Evolutionary conservation across 2,888 invertebrate species (phyloP).

Genomic region (Drosophila kuntzei): DNA sequence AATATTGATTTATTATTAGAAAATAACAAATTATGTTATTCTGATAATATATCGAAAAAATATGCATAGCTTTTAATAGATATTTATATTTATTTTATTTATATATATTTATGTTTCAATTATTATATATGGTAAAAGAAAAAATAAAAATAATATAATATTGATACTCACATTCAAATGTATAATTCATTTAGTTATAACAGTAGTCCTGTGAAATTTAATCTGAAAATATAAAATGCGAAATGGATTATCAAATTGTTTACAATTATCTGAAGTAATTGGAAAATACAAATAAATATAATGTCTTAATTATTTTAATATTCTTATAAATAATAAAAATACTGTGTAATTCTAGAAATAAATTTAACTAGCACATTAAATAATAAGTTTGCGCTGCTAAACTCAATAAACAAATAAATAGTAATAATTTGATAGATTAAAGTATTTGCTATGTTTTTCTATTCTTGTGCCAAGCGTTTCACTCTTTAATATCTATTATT

Average conservation of each 20-base stretch:
- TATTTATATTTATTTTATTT: not conserved
- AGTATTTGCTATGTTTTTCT: not conserved
- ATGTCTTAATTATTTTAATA: no score
- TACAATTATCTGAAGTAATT: no score
- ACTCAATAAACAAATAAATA: no score
- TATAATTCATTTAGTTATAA: no score
- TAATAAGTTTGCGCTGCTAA: no score
- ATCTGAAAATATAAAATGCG: no score
- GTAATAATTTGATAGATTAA: no score
- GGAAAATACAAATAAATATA: no score
- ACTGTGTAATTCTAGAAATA: not conserved
- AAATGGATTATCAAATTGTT: no score
- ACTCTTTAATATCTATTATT: conserved; percentile 1
- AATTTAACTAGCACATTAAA: no score
- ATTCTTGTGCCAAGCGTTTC: not conserved
- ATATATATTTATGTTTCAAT: no score
- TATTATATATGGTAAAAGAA: not conserved
- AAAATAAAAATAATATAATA: not conserved
- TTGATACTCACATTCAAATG: not conserved
- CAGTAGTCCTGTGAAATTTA: no score
- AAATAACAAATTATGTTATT: not conserved
- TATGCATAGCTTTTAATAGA: not conserved
- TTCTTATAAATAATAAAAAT: not conserved
- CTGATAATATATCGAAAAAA: not conserved
- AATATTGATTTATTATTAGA: not conserved